Percentiles rank a stretch among this genome's conserved stretches.
These are phyloP conservation scores for Folsomia manolachei DNA, from an alignment of 2,888 invertebrate species.

Conservation along the genomic window DNA sequence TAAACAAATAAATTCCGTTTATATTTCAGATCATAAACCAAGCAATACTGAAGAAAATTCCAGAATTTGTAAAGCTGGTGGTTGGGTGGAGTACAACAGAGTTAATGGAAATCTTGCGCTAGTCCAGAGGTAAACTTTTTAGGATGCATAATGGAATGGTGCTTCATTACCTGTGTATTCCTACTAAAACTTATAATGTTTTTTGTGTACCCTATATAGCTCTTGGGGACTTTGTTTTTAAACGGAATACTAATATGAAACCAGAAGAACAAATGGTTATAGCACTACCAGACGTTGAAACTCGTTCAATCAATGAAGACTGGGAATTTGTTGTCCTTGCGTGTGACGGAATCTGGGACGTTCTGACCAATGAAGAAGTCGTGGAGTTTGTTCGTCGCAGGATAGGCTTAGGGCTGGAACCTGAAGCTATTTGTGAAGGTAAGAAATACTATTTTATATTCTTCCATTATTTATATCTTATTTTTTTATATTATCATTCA, in stretches of 20 bases:
- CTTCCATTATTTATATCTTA: too few species aligned
- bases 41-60: constrained; percentile 80
- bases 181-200: not conserved
- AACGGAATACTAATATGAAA: constrained; percentile 77
- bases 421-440: constrained; percentile 94
- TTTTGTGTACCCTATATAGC: constrained; percentile 64
- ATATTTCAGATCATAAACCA: constrained; percentile 95
- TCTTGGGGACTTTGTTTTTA: constrained; percentile 95
- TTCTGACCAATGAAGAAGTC: constrained; percentile 66
- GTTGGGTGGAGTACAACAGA: constrained; percentile 94
- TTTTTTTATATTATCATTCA: too few species aligned
- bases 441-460: too few species aligned
- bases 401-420: constrained; percentile 77
- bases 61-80: constrained; percentile 88
- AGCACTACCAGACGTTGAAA: constrained; percentile 87
- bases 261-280: constrained; percentile 96
- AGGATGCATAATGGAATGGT: too few species aligned
- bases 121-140: too few species aligned
- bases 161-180: too few species aligned
- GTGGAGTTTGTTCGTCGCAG: constrained; percentile 82
- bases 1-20: too few species aligned
- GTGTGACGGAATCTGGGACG: constrained; percentile 98
- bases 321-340: constrained; percentile 96
- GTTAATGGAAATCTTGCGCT: constrained; percentile 98
- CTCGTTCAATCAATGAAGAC: constrained; percentile 74